Conservation (phyloP, 2,113 vertebrate genomes). For the Henicopernis longicauda region DNA sequence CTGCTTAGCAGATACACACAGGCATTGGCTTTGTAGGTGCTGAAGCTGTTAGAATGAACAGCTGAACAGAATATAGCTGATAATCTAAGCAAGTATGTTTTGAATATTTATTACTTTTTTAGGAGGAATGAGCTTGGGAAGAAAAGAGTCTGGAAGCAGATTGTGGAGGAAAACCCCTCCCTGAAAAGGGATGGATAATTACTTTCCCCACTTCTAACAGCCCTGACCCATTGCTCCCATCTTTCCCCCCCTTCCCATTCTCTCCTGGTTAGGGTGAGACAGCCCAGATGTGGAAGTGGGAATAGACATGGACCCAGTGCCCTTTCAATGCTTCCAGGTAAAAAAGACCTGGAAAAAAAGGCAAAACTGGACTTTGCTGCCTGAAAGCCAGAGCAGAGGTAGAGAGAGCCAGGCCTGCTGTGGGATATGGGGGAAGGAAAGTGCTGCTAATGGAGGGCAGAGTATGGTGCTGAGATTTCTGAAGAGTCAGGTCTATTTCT, state of each 20-base stretch:
- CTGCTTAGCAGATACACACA: not conserved
- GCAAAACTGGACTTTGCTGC: not conserved
- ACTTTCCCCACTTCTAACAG: not conserved
- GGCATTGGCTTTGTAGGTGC: conserved; percentile 20
- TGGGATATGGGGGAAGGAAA: not conserved
- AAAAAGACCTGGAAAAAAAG: not conserved
- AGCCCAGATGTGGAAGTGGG: not conserved
- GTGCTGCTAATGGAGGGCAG: not conserved
- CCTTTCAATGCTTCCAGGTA: not conserved
- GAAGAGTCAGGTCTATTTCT: not conserved
- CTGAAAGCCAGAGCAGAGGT: not conserved
- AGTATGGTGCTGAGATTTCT: not conserved
- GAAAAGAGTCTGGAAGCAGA: not conserved
- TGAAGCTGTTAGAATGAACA: not conserved
- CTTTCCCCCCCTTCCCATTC: not conserved
- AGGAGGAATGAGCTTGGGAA: not conserved
- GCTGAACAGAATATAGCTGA: not conserved
- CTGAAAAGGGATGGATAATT: not conserved
- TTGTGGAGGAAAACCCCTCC: not conserved
- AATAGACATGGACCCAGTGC: not conserved
- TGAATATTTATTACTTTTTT: conserved; percentile 53
- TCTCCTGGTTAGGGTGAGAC: not conserved
- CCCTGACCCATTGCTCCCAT: not conserved
- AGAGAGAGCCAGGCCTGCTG: not conserved
- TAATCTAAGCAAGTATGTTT: not conserved